These are phyloP conservation scores for Dendrolimus punctatus DNA, from an alignment of 1,140 invertebrate genomes.

Conservation along the genomic window DNA sequence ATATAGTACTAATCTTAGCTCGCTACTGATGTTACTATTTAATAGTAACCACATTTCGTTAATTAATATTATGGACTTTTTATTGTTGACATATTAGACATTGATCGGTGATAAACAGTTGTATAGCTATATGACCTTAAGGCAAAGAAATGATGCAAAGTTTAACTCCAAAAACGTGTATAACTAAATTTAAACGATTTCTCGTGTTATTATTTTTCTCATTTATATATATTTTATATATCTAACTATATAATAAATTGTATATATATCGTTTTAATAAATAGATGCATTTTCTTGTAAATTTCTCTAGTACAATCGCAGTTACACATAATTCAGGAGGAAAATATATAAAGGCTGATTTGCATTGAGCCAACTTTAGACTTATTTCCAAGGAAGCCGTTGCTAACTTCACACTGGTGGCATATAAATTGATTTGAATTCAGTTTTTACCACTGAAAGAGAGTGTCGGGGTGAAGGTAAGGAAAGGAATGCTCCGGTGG, in stretches of 20 bases:
- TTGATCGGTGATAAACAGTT: conserved; percentile 5
- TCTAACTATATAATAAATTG: conserved; percentile 12
- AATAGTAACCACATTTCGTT: conserved; percentile 21
- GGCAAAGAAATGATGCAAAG: conserved; percentile 17
- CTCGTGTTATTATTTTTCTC: conserved; percentile 5
- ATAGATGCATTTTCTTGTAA: conserved; percentile 4
- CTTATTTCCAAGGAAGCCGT: too few relatives aligned
- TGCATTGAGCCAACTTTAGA: too few relatives aligned
- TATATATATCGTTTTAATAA: conserved; percentile 4
- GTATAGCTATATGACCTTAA: conserved; percentile 15
- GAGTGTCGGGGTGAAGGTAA: too few relatives aligned
- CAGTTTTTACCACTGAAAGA: too few relatives aligned
- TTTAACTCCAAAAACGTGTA: conserved; percentile 17
- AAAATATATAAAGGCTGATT: too few relatives aligned
- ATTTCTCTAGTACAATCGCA: conserved; percentile 27
- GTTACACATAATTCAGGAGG: neutral
- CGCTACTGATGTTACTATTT: conserved; percentile 18
- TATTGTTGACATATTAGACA: conserved; percentile 22
- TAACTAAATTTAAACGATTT: conserved; percentile 11
- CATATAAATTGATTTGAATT: too few relatives aligned
- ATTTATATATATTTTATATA: conserved; percentile 7
- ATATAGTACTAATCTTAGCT: conserved; percentile 11
- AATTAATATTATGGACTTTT: conserved; percentile 20
- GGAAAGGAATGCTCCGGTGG: too few relatives aligned
- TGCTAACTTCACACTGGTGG: too few relatives aligned